Evolutionary conservation across 2,113 vertebrate genomes (phyloP).

Genomic region (Sturnira hondurensis): DNA sequence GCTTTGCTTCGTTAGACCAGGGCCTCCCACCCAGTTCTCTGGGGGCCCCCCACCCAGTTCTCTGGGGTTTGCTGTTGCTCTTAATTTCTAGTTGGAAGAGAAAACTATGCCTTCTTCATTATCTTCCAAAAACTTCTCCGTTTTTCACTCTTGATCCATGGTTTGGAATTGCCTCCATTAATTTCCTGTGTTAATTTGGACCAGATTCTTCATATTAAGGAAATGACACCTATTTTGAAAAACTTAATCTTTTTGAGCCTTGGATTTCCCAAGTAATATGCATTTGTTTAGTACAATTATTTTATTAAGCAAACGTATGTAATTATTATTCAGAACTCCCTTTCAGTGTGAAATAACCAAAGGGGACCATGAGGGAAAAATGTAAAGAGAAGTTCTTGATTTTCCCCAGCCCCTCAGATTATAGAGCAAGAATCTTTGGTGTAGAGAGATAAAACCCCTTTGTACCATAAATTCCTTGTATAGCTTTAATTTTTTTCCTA

Average conservation of each 20-base stretch:
- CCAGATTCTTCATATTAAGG: conserved; percentile 12
- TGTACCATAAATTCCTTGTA: not conserved
- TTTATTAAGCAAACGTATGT: not conserved
- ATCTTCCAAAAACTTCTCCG: not conserved
- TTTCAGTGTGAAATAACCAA: not conserved
- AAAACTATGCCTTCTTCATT: not conserved
- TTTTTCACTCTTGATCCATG: not conserved
- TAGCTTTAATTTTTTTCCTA: not conserved
- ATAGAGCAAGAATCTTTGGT: not conserved
- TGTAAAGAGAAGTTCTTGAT: not conserved
- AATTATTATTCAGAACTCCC: not conserved
- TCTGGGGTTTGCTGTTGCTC: not conserved
- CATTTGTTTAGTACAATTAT: not conserved
- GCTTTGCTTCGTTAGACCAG: not conserved
- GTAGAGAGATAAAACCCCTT: not conserved
- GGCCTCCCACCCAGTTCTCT: not conserved
- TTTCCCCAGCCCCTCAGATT: not conserved
- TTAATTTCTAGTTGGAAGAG: not conserved
- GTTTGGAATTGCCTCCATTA: conserved; percentile 9
- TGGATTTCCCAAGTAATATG: not conserved
- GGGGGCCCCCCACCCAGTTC: not conserved
- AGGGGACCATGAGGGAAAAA: not conserved
- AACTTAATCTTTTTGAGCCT: not conserved
- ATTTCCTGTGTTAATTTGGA: not conserved
- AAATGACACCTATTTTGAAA: not conserved